Base-by-base conservation (phyloP, 1,140 invertebrate genomes). In the Hesperophylax magnus region DNA sequence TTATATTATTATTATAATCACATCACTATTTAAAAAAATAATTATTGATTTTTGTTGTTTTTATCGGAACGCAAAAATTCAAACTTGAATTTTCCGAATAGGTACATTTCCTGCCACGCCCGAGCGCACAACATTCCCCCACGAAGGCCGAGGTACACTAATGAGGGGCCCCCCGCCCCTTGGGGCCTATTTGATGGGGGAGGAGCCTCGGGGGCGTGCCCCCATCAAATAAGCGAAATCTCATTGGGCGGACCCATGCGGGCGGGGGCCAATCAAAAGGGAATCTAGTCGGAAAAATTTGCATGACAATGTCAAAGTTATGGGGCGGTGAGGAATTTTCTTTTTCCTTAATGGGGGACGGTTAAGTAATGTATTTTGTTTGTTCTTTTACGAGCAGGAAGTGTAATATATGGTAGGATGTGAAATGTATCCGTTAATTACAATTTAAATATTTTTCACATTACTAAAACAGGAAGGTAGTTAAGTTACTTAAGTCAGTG, bases 141-240 rank as follows among this genome's bases (percentile, higher is more conserved):
- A 18, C 72, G 56, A 34, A 34, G 72, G 54, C 34, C 72, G 72
- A 60, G 72, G 34, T 76, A 60, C 58, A 76, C 72, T 76, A 39
- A 76, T 39, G 72, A 58, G 24, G 54, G 24, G n/a, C 3, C 6
- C 18, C 34, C 56, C 56, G 17, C 54, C 72, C 22, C 15, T 11
- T 17, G 22, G 17, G 54, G 17, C 72, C 31, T 31, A 2, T 27
- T 14, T 6, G 11, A 14, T 11, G 39, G 31, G 56, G 72, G 72
- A 22, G 71, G 71, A 54, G 72, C 52, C 20, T 39, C 3, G 5
- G 2, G 72, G 72, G 54, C 27, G 72, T 22, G 56, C 8, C 31
- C 24, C 39, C 3, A 53, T 52, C n/a, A 34, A 75, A 76, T 60
- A 60, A 34, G 5, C 18, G 47, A 72, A 53, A 27, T 74, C 56